Evolutionary conservation across 2,888 invertebrate genomes (phyloP), one percentile per base, ranked within the genome.

Genomic region (Drosophila kuntzei): DNA sequence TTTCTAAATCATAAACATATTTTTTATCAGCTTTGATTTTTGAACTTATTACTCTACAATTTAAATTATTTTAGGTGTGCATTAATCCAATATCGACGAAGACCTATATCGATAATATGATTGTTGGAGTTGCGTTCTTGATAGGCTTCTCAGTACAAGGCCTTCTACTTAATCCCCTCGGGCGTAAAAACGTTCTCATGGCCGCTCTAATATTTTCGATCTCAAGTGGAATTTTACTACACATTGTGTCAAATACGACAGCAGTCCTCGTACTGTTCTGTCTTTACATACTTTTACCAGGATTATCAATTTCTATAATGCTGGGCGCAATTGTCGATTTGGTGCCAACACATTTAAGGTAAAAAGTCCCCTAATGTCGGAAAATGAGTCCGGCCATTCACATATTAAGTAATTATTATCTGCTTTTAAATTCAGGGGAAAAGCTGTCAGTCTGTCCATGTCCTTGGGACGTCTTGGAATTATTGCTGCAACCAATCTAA

Each of bases 71-170:
- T 43, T 4, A 91, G 91, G 59, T 73, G 6, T 92, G 92, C 57
- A 79, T 89, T 32, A 89, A 89, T 60, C 71, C 50, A 14, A 90
- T 92, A 11, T 75, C 89, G 12, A 71, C 72, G 1, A 84, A 82
- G 66, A 90, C 91, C 3, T 92, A 90, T 43, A 71, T 91, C 3
- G 89, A 91, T 18, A 91, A 89, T 39, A 81, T 91, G 54, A 87
- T 89, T 27, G 79, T 92, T 22, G 92, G 92, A 0, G 54, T 77
- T 3, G 89, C 90, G 2, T 92, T 91, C 62, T 47, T 91, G 3
- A 65, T 91, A 16, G 92, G 91, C 0, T 92, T 91, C 47, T 64
- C 81, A 3, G 76, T 91, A 32, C 88, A 91, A 59, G 90, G 91
- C 2, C 25, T 76, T n/a, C 50, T 91, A 5, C 81, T 92, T 0